phyloP scores from a whole-genome alignment of 35 echinoderm and acorn worm species.

The Lytechinus variegatus region DNA sequence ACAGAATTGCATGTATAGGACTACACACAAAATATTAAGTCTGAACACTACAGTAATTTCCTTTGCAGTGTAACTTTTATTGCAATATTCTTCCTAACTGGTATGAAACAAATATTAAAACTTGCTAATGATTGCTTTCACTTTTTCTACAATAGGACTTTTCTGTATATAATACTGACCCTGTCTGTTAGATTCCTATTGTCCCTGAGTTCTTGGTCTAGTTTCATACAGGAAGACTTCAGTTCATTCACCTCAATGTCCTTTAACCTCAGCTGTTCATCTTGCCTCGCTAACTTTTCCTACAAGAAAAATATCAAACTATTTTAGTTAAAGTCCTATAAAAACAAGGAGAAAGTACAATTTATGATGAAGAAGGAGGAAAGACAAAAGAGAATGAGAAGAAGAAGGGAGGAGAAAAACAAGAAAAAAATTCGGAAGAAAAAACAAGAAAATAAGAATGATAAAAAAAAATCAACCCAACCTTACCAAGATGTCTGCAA shows the following conservation, averaged over 20 bases:
- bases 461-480: not conserved
- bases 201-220: constrained; percentile 91
- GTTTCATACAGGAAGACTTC: constrained; percentile 74
- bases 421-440: too few relatives aligned
- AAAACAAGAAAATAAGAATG: too few relatives aligned
- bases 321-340: not conserved
- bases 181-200: constrained; percentile 91
- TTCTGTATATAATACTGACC: constrained; percentile 58
- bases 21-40: too few relatives aligned
- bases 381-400: too few relatives aligned
- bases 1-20: too few relatives aligned
- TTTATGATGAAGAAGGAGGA: too few relatives aligned
- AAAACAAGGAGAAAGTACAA: not conserved
- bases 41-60: too few relatives aligned
- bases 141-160: not conserved
- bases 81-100: too few relatives aligned
- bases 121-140: too few relatives aligned
- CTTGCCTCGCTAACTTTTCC: constrained; percentile 89
- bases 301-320: constrained; percentile 30
- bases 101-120: too few relatives aligned
- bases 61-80: too few relatives aligned
- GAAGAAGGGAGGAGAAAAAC: too few relatives aligned
- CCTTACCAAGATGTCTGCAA: constrained; percentile 89
- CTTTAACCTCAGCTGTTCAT: constrained; percentile 87
- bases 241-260: constrained; percentile 86